Evolutionary conservation across 1,140 invertebrate species (phyloP), one percentile per base, ranked within the genome.

Genomic region (Neodiprion virginianus): DNA sequence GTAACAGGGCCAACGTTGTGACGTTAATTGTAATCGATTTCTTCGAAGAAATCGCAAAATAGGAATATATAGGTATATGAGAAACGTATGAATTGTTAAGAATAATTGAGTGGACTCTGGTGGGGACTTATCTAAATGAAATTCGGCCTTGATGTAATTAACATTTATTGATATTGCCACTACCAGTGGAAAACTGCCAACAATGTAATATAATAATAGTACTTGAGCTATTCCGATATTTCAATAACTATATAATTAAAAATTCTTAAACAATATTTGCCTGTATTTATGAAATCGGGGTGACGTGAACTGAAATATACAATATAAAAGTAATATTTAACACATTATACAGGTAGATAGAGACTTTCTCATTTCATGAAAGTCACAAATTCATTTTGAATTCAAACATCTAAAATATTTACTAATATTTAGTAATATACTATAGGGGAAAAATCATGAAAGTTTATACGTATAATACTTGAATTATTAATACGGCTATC

Each of bases 91-190:
- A 40, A 5, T 1, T 40, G 28, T 40, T 3, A 40, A 40, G 2
- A 1, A 5, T 5, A 40, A 40, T 40, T 40, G 28, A 40, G 28
- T 40, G 28, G 5, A 40, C 5, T 40, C 28, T 5, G 28, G 28
- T 40, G 28, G 28, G 28, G 28, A 40, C 5, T 40, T 40, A 40
- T 40, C 2, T 5, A 40, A 40, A 40, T 40, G 28, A 40, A 40
- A 40, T 2, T 40, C 28, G 2, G 28, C 28, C 5, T 61, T 61
- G 53, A 61, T 61, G 53, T 61, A 61, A 61, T 61, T 61, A 61
- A 61, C 53, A 61, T 61, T 61, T 61, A 61, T 61, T 61, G 53
- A 61, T 61, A 61, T 61, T 61, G 53, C 53, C 53, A 61, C 53
- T 61, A 61, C n/a, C 53, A 12, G 53, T 61, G 53, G 53, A 61